Percentiles rank a stretch among this genome's conserved stretches.
phyloP scores from a whole-genome alignment of 2,888 invertebrate species.

The Dolichopus griseipennis region DNA sequence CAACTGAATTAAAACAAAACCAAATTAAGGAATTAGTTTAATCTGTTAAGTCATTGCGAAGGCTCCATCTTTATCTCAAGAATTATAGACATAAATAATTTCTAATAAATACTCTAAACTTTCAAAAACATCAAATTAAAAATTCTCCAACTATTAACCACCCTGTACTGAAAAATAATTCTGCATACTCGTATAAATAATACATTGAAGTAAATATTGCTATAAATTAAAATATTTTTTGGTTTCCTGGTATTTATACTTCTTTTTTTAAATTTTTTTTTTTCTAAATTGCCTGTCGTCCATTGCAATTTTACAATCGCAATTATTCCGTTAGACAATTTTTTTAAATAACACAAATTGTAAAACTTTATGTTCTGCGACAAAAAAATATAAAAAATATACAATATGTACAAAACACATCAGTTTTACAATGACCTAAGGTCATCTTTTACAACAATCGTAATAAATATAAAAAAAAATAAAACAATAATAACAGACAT shows the following conservation, averaged over 20 bases:
- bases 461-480: background rate
- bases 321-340: background rate
- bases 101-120: too few relatives aligned
- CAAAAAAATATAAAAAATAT: background rate
- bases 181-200: too few relatives aligned
- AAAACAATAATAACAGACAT: background rate
- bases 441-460: slow-evolving; percentile 3
- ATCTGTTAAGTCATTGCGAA: too few relatives aligned
- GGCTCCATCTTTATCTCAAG: too few relatives aligned
- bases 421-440: background rate
- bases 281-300: too few relatives aligned
- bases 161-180: background rate
- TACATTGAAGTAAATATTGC: background rate
- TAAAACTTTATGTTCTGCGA: background rate
- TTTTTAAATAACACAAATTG: background rate
- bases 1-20: too few relatives aligned
- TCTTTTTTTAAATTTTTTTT: background rate
- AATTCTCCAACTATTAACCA: background rate
- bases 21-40: too few relatives aligned
- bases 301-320: background rate
- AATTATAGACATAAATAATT: too few relatives aligned
- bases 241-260: background rate
- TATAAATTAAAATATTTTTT: background rate
- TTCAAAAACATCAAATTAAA: too few relatives aligned
- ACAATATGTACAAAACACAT: background rate